Conservation (phyloP, 1,140 invertebrate species). For the Diabrotica virgifera region DNA sequence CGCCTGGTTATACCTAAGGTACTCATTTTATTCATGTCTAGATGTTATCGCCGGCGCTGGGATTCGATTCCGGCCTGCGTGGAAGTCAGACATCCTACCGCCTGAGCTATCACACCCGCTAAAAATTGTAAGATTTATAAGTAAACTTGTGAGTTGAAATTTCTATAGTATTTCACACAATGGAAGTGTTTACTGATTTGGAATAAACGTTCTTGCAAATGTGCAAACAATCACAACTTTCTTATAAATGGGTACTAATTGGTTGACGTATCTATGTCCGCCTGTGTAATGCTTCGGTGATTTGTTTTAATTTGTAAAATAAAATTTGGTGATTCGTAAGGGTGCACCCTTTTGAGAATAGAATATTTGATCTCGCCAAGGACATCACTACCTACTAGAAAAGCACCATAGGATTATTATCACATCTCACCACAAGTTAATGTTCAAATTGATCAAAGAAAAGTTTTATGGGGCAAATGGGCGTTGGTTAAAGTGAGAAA, state of each 20-base stretch:
- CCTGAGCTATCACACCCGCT: too few species aligned
- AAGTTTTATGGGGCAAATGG: slow-evolving; percentile 18
- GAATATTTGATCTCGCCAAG: slow-evolving; percentile 17
- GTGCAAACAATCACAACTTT: background rate
- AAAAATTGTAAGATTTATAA: too few species aligned
- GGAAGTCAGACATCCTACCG: too few species aligned
- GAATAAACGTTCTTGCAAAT: too few species aligned
- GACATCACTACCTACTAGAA: slow-evolving; percentile 25
- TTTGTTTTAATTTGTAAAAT: slow-evolving; percentile 9
- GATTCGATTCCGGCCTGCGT: too few species aligned
- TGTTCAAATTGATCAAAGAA: slow-evolving; percentile 21
- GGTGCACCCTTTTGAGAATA: slow-evolving; percentile 16
- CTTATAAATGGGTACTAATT: background rate
- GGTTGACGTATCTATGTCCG: background rate
- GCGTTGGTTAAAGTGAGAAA: slow-evolving; percentile 5
- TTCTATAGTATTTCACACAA: too few species aligned
- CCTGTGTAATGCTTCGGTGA: slow-evolving; percentile 2
- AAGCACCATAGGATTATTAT: slow-evolving; percentile 38
- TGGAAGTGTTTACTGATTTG: too few species aligned
- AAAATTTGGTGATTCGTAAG: slow-evolving; percentile 15
- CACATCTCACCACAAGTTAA: slow-evolving; percentile 32
- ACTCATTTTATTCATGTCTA: too few species aligned
- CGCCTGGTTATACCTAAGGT: too few species aligned
- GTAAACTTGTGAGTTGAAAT: too few species aligned
- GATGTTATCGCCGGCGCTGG: too few species aligned